A percentile compares a stretch with the other conserved stretches of the same genome.
These are phyloP conservation scores for Myzus persicae DNA, from an alignment of 1,140 invertebrate species.

Conservation along the genomic window DNA sequence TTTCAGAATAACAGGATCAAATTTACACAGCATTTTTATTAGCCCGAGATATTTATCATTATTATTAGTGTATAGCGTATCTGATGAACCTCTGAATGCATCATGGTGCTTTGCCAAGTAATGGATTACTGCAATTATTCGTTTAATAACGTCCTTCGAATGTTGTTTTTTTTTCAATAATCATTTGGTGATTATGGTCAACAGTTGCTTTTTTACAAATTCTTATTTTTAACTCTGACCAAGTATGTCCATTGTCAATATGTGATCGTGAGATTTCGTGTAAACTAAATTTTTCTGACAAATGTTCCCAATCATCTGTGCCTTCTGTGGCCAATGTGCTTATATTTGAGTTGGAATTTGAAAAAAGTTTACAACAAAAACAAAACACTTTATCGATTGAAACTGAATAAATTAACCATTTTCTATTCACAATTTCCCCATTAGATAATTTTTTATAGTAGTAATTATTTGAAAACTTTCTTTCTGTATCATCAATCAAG, in stretches of 20 bases:
- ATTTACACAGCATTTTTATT: background rate
- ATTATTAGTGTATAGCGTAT: background rate
- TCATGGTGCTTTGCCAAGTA: background rate
- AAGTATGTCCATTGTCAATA: background rate
- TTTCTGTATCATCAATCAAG: background rate
- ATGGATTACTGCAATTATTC: constrained; percentile 17
- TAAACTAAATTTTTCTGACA: background rate
- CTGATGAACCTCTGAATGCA: background rate
- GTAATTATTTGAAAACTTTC: constrained; percentile 15
- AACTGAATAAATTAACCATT: constrained; percentile 14
- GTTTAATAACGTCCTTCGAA: background rate
- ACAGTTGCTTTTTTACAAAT: background rate
- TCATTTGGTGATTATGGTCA: background rate
- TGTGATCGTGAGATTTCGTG: background rate
- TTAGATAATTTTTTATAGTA: constrained; percentile 28
- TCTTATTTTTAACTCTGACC: constrained; percentile 12
- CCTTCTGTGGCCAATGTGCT: background rate
- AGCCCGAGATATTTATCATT: background rate
- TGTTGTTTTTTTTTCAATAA: constrained; percentile 24
- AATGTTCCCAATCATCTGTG: background rate
- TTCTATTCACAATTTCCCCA: background rate
- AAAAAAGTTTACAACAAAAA: constrained; percentile 41
- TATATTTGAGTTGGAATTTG: background rate
- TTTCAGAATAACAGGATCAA: background rate
- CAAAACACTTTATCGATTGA: constrained; percentile 17